These are phyloP conservation scores for Temnothorax curvispinosus DNA, from an alignment of 1,140 invertebrate species.

Conservation along the genomic window DNA sequence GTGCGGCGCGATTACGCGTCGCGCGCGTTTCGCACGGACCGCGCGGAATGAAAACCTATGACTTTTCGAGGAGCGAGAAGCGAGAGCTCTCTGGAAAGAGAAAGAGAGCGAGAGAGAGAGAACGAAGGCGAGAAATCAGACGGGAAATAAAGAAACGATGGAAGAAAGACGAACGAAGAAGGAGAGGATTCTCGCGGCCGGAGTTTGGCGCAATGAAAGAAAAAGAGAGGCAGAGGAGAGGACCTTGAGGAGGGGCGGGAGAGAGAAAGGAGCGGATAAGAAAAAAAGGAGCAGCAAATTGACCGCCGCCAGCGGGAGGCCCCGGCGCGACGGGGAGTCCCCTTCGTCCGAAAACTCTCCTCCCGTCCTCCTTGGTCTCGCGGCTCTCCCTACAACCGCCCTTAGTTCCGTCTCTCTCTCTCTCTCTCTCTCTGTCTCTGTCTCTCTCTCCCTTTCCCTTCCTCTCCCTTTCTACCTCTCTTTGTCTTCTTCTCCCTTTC, in stretches of 20 bases:
- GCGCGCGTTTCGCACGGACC: constrained; percentile 6
- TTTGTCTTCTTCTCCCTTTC: constrained; percentile 27
- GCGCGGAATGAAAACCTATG: constrained; percentile 34
- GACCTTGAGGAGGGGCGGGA: constrained; percentile 51
- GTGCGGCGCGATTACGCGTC: constrained; percentile 20
- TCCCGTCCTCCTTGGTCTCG: constrained; percentile 74
- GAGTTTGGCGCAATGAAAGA: constrained; percentile 73
- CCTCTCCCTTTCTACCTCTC: neutral
- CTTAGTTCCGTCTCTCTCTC: constrained; percentile 33
- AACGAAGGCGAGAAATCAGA: neutral
- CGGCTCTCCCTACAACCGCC: constrained; percentile 37
- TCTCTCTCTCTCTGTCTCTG: constrained; percentile 43
- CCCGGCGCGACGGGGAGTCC: constrained; percentile 78
- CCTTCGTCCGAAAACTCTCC: constrained; percentile 79
- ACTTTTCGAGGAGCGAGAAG: neutral
- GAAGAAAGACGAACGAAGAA: constrained; percentile 38
- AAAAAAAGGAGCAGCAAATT: constrained; percentile 83
- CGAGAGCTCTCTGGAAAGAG: neutral
- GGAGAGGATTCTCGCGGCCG: constrained; percentile 58
- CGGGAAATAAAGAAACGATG: constrained; percentile 47
- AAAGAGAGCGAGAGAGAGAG: neutral
- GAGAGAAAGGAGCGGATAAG: constrained; percentile 54
- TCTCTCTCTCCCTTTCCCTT: constrained; percentile 43
- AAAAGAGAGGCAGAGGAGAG: constrained; percentile 64
- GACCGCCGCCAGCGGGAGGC: constrained; percentile 80